phyloP scores from a whole-genome alignment of 2,888 invertebrate genomes.

The Melieria omissa region DNA sequence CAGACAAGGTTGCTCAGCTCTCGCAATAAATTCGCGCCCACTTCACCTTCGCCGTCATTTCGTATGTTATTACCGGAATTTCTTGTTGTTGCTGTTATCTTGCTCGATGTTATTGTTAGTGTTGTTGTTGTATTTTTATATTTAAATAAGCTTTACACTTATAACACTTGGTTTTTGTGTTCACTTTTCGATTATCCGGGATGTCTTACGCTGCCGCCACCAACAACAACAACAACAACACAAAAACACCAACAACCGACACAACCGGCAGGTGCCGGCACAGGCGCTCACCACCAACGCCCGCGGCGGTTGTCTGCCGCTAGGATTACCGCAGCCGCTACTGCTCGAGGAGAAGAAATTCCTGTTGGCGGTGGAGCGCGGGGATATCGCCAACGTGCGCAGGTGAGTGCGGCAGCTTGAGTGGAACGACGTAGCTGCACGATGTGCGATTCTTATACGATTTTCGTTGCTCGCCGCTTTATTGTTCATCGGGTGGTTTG shows the following conservation, averaged over 20 bases:
- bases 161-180: conserved; percentile 38
- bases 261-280: conserved; percentile 45
- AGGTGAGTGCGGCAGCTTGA: conserved; percentile 69
- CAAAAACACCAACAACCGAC: not conserved
- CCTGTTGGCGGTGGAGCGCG: conserved; percentile 90
- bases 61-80: too few species aligned
- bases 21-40: too few species aligned
- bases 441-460: too few species aligned
- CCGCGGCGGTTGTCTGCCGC: conserved; percentile 68
- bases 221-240: conserved; percentile 5
- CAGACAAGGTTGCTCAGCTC: too few species aligned
- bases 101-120: not conserved
- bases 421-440: too few species aligned
- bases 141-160: conserved; percentile 54
- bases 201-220: not conserved
- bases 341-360: conserved; percentile 90
- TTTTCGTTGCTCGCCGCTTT: too few species aligned
- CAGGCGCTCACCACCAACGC: conserved; percentile 35
- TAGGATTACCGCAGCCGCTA: conserved; percentile 78
- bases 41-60: too few species aligned
- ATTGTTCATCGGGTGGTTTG: too few species aligned
- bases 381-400: conserved; percentile 88
- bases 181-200: not conserved
- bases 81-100: too few species aligned
- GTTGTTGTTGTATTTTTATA: not conserved